phyloP scores from a whole-genome alignment of 2,797 vertebrate species.

The Astyanax mexicanus region DNA sequence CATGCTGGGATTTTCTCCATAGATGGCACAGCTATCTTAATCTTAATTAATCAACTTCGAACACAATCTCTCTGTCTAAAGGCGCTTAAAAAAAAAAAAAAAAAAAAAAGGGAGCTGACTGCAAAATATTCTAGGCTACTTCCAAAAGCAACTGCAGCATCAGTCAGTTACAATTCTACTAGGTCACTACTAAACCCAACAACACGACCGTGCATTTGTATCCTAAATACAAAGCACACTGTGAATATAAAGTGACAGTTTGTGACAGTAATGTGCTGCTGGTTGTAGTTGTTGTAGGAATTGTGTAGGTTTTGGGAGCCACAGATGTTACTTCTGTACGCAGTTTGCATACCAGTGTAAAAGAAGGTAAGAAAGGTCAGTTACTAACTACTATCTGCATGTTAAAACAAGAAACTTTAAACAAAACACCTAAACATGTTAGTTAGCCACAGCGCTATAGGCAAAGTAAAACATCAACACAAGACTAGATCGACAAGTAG shows the following conservation, averaged over 20 bases:
- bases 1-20: constrained; percentile 25
- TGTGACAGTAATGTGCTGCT: constrained; percentile 24
- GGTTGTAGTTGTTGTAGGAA: constrained; percentile 21
- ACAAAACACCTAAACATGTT: constrained; percentile 39
- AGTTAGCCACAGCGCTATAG: constrained; percentile 13
- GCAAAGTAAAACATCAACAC: constrained; percentile 27
- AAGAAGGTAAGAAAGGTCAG: constrained; percentile 23
- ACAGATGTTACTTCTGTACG: constrained; percentile 9
- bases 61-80: constrained; percentile 47
- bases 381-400: not conserved
- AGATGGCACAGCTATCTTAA: constrained; percentile 30
- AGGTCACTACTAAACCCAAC: constrained; percentile 14
- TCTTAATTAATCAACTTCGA: constrained; percentile 46
- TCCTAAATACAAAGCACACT: constrained; percentile 8
- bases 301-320: constrained; percentile 8
- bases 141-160: constrained; percentile 7
- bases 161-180: not conserved
- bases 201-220: constrained; percentile 3
- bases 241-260: constrained; percentile 21
- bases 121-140: constrained; percentile 1
- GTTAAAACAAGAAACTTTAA: constrained; percentile 25
- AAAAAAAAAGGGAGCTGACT: constrained; percentile 6
- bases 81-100: constrained; percentile 52
- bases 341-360: constrained; percentile 10
- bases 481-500: constrained; percentile 8